These are phyloP conservation scores for Drosophila busckii DNA, from an alignment of 1,140 invertebrate genomes.

Conservation along the genomic window DNA sequence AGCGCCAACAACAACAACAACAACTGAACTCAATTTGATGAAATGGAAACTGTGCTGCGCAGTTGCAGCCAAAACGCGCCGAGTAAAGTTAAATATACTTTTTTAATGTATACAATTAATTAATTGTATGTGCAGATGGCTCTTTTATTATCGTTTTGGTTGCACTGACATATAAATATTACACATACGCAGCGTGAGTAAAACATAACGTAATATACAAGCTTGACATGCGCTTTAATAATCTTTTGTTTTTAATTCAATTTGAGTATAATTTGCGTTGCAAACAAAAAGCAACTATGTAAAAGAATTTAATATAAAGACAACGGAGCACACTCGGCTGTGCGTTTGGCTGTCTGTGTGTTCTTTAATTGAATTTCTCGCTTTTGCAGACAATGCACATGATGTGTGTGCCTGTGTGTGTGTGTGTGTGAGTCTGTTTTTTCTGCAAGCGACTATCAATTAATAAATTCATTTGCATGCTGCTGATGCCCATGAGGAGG, in stretches of 20 bases:
- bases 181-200: constrained; percentile 22
- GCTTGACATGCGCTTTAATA: no score
- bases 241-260: no score
- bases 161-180: constrained; percentile 35
- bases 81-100: constrained; percentile 28
- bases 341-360: neutral
- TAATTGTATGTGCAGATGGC: constrained; percentile 64
- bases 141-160: constrained; percentile 42
- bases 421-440: neutral
- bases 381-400: constrained; percentile 11
- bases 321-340: neutral
- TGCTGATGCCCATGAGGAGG: neutral
- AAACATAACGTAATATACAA: neutral
- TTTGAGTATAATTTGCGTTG: no score
- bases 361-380: constrained; percentile 5
- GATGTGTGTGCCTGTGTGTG: neutral
- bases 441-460: constrained; percentile 24
- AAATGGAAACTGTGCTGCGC: constrained; percentile 7
- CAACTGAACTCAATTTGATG: constrained; percentile 44
- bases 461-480: constrained; percentile 34
- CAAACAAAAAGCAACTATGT: no score
- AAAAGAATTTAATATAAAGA: no score
- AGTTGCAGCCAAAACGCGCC: neutral
- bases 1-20: constrained; percentile 7
- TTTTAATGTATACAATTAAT: constrained; percentile 64